These are phyloP conservation scores for Amiota minor DNA, from an alignment of 2,888 invertebrate genomes.

Conservation along the genomic window DNA sequence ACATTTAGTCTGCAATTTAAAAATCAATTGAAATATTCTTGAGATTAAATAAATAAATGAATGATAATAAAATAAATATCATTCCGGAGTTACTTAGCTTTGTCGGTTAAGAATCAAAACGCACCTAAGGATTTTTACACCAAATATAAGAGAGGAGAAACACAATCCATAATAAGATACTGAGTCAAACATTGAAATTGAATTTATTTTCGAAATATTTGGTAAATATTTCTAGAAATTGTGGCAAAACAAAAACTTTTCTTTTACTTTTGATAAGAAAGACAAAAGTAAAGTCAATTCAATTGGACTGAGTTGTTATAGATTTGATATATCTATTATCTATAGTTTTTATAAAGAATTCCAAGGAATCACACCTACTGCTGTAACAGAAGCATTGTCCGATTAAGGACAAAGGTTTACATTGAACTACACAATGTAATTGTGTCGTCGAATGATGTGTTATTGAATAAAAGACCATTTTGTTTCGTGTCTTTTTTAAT, in stretches of 20 bases:
- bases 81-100: too few relatives aligned
- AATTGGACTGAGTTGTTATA: slow-evolving; percentile 4
- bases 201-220: background rate
- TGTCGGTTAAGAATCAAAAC: too few relatives aligned
- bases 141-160: too few relatives aligned
- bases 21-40: too few relatives aligned
- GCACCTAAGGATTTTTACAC: too few relatives aligned
- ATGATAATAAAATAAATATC: too few relatives aligned
- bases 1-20: too few relatives aligned
- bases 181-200: too few relatives aligned
- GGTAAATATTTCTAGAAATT: slow-evolving; percentile 8
- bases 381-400: background rate
- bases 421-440: slow-evolving; percentile 9
- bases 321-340: background rate
- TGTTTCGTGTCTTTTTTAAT: background rate
- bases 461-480: background rate
- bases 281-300: background rate
- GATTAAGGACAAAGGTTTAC: background rate
- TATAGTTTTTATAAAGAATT: background rate
- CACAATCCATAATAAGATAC: too few relatives aligned
- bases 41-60: too few relatives aligned
- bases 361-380: slow-evolving; percentile 21
- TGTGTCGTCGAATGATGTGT: background rate
- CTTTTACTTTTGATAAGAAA: background rate
- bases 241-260: slow-evolving; percentile 14